phyloP scores from a whole-genome alignment of 2,797 vertebrate species.

The Mus spretus region DNA sequence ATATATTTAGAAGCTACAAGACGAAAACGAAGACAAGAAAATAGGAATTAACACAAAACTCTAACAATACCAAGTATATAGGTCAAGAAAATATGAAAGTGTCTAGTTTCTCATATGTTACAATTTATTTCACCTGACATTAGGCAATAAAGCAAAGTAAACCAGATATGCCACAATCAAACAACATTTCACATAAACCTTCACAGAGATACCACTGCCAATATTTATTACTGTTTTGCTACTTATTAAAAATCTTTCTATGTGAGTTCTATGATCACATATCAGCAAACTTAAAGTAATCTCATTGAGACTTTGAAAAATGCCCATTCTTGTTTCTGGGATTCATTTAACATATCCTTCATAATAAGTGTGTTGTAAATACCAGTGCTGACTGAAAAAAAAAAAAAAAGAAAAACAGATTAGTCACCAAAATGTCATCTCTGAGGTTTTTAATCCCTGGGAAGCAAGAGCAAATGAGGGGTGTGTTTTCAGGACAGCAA shows the following conservation, averaged over 20 bases:
- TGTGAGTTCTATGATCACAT: background rate
- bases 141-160: slow-evolving; percentile 26
- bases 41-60: background rate
- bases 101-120: background rate
- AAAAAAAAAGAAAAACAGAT: slow-evolving; percentile 1
- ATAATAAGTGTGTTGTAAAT: slow-evolving; percentile 36
- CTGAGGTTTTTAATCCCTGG: slow-evolving; percentile 71
- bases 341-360: slow-evolving; percentile 26
- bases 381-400: background rate
- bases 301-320: slow-evolving; percentile 37
- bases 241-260: background rate
- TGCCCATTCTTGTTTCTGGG: slow-evolving; percentile 12
- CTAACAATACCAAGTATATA: slow-evolving; percentile 13
- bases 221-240: background rate
- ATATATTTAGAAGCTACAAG: slow-evolving; percentile 16
- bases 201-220: background rate
- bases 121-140: background rate
- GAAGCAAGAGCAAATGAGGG: slow-evolving; percentile 76
- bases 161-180: slow-evolving; percentile 9
- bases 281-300: slow-evolving; percentile 1
- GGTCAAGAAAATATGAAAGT: background rate
- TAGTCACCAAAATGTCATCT: slow-evolving; percentile 70
- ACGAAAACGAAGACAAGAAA: slow-evolving; percentile 4
- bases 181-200: background rate
- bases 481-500: slow-evolving; percentile 63